Conservation (phyloP, 2,797 vertebrate species). For the Chiroxiphia lanceolata region DNA sequence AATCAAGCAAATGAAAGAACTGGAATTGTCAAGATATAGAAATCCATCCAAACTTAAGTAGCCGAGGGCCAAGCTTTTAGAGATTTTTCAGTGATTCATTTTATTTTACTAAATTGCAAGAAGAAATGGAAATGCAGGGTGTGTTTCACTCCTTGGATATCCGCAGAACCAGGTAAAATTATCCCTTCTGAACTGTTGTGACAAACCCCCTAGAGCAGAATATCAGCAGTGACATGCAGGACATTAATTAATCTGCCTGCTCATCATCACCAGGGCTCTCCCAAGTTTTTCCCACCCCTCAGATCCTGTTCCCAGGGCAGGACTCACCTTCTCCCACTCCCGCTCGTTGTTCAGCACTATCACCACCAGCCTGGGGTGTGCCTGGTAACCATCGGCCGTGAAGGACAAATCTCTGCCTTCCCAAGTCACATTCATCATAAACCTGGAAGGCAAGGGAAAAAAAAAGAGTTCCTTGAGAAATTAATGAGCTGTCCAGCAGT, state of each 20-base stretch:
- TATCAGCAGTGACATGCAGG: background rate
- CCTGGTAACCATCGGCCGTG: slow-evolving; percentile 96
- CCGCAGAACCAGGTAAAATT: background rate
- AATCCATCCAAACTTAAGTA: background rate
- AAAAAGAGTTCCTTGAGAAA: slow-evolving; percentile 36
- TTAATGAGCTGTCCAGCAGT: slow-evolving; percentile 58
- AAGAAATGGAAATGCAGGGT: background rate
- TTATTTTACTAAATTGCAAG: background rate
- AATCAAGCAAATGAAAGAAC: background rate
- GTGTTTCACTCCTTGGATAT: background rate
- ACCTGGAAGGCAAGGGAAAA: slow-evolving; percentile 80
- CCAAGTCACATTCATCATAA: slow-evolving; percentile 99
- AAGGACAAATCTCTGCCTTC: slow-evolving; percentile 95
- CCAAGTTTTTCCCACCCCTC: background rate
- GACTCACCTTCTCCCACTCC: slow-evolving; percentile 94
- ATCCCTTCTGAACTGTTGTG: background rate
- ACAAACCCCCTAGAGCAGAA: background rate
- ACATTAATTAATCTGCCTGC: rapidly evolving
- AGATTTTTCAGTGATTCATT: background rate
- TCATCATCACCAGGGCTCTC: background rate
- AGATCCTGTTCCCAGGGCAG: rapidly evolving
- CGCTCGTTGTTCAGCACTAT: slow-evolving; percentile 94
- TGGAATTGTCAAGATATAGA: background rate
- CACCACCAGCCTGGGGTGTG: slow-evolving; percentile 92
- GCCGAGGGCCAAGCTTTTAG: background rate